Conservation (phyloP, 2,797 vertebrate genomes). For the Schizopygopsis pylzovi region DNA sequence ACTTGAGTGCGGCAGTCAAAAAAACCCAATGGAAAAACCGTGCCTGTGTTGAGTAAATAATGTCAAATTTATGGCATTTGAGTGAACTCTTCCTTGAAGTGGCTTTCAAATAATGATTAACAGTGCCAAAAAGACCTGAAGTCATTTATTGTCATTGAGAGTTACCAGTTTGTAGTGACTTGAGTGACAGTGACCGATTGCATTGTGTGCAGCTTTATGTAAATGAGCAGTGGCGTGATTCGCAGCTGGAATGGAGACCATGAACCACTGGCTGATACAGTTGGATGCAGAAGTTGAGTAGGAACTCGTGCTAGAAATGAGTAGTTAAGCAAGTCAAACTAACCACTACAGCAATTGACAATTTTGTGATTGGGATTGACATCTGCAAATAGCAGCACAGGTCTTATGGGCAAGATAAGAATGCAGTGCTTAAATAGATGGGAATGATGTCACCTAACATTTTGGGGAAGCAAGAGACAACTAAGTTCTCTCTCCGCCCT, state of each 20-base stretch:
- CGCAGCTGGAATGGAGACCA: background rate
- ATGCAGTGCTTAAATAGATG: background rate
- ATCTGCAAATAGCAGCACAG: background rate
- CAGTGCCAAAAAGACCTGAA: background rate
- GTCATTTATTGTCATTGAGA: constrained; percentile 3
- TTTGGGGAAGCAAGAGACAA: background rate
- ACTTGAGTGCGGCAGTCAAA: background rate
- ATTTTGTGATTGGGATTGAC: background rate
- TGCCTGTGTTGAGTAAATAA: background rate
- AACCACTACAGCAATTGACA: background rate
- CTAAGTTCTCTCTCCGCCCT: background rate
- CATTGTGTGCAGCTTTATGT: background rate
- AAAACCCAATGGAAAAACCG: background rate
- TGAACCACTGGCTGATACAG: background rate
- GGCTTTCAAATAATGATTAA: background rate
- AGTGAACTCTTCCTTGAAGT: background rate
- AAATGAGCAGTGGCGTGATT: background rate
- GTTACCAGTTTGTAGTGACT: background rate
- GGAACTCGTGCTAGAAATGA: background rate
- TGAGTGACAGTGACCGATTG: background rate
- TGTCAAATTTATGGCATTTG: background rate
- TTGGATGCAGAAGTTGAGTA: background rate
- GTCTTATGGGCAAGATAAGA: background rate
- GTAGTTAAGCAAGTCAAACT: too few relatives aligned
- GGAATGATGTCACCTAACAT: background rate